Conservation (phyloP, 1,140 invertebrate genomes). For the Dysdera silvatica region DNA sequence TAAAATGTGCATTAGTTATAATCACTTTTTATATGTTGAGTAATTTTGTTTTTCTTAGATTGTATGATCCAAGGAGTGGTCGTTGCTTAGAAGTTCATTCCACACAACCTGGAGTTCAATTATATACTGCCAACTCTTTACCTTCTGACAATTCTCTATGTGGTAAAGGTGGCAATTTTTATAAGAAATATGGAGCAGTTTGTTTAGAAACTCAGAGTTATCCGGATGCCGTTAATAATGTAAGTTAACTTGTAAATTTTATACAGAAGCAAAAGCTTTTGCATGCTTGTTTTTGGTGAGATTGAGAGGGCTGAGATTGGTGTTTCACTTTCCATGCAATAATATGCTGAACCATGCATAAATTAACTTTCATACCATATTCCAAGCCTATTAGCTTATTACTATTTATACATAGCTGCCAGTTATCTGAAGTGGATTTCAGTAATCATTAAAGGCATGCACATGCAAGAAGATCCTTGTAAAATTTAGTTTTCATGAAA, state of each 20-base stretch:
- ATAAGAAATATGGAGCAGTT: slow-evolving; percentile 68
- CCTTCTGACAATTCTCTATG: slow-evolving; percentile 48
- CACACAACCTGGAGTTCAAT: slow-evolving; percentile 80
- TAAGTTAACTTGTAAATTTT: slow-evolving; percentile 41
- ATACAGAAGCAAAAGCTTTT: too few relatives aligned
- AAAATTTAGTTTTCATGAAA: too few relatives aligned
- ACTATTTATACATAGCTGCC: too few relatives aligned
- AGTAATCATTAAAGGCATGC: too few relatives aligned
- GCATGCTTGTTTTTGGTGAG: too few relatives aligned
- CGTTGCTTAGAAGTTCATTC: slow-evolving; percentile 65
- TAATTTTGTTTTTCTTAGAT: neutral
- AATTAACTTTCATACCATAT: too few relatives aligned
- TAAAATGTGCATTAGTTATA: neutral
- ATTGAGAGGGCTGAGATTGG: too few relatives aligned
- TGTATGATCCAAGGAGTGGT: slow-evolving; percentile 57
- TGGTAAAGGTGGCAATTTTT: slow-evolving; percentile 68
- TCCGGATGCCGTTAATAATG: slow-evolving; percentile 80
- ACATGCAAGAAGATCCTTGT: too few relatives aligned
- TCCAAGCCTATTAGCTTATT: too few relatives aligned
- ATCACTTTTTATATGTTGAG: neutral
- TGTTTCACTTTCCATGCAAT: too few relatives aligned
- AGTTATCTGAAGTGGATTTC: too few relatives aligned
- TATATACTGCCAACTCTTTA: slow-evolving; percentile 76
- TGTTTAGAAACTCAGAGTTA: slow-evolving; percentile 88
- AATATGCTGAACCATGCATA: too few relatives aligned